phyloP scores from a whole-genome alignment of 2,797 vertebrate species.

The Gorsachius magnificus region DNA sequence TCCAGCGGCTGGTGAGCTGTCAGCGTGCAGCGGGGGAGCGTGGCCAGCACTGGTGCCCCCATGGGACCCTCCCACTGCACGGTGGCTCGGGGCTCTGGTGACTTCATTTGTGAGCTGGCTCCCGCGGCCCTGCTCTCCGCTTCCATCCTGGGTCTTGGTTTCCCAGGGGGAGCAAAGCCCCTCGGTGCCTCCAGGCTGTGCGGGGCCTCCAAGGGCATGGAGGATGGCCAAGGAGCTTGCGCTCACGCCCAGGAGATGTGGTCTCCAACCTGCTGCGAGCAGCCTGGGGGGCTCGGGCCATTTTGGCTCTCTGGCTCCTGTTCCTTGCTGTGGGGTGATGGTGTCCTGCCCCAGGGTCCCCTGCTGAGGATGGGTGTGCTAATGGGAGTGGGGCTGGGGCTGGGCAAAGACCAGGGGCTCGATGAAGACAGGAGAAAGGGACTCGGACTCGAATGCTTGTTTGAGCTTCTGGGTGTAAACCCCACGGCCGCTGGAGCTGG shows the following conservation, averaged over 20 bases:
- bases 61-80: fast-evolving
- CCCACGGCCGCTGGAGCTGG: neutral
- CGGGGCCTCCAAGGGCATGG: neutral
- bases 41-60: neutral
- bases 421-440: neutral
- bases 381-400: neutral
- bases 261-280: neutral
- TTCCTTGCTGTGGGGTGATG: neutral
- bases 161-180: neutral
- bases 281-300: fast-evolving
- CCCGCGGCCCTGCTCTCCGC: fast-evolving
- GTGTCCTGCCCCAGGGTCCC: neutral
- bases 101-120: neutral
- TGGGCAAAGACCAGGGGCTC: neutral
- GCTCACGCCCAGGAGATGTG: neutral
- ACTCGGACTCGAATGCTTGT: neutral
- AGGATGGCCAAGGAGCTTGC: neutral
- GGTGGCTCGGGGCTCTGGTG: fast-evolving
- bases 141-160: neutral
- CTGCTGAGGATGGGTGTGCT: neutral
- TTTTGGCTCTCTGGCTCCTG: neutral
- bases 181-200: neutral
- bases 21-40: fast-evolving
- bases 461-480: neutral
- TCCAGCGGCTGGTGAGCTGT: neutral